phyloP scores from a whole-genome alignment of 2,797 vertebrate species.

The Enteromius afrohamiltoni region DNA sequence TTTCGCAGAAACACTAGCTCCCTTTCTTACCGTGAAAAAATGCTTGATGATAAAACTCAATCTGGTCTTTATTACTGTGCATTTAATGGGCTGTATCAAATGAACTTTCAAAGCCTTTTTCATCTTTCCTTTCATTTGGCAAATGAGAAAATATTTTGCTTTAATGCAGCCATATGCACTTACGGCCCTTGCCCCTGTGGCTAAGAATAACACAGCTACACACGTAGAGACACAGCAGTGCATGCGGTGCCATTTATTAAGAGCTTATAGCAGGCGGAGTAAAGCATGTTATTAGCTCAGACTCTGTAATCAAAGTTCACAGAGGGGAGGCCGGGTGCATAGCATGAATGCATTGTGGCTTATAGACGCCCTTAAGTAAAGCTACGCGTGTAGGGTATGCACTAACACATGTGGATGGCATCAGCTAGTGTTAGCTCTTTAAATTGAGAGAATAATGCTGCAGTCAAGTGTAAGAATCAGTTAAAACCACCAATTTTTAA shows the following conservation, averaged over 20 bases:
- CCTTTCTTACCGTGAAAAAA: constrained; percentile 27
- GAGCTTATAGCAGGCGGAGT: constrained; percentile 43
- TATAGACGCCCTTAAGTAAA: constrained; percentile 48
- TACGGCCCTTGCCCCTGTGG: constrained; percentile 35
- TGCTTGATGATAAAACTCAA: constrained; percentile 47
- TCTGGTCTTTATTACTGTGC: constrained; percentile 47
- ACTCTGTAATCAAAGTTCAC: constrained; percentile 59
- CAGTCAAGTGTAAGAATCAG: constrained; percentile 24
- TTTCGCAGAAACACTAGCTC: constrained; percentile 38
- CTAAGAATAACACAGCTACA: constrained; percentile 44
- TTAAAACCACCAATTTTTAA: constrained; percentile 32
- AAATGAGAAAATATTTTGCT: constrained; percentile 42
- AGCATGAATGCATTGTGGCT: constrained; percentile 42
- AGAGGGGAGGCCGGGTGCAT: constrained; percentile 33
- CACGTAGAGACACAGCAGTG: constrained; percentile 35
- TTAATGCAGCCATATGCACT: constrained; percentile 45
- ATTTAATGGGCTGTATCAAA: constrained; percentile 55
- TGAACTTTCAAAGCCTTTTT: constrained; percentile 46
- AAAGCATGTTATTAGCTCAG: constrained; percentile 43
- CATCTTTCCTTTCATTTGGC: constrained; percentile 35
- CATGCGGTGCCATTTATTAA: constrained; percentile 52
- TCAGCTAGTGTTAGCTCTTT: constrained; percentile 34
- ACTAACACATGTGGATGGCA: constrained; percentile 29
- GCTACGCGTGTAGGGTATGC: constrained; percentile 1
- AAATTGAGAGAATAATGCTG: constrained; percentile 2